Conservation (phyloP, 1,140 invertebrate species). For the Apocrypta bakeri region DNA sequence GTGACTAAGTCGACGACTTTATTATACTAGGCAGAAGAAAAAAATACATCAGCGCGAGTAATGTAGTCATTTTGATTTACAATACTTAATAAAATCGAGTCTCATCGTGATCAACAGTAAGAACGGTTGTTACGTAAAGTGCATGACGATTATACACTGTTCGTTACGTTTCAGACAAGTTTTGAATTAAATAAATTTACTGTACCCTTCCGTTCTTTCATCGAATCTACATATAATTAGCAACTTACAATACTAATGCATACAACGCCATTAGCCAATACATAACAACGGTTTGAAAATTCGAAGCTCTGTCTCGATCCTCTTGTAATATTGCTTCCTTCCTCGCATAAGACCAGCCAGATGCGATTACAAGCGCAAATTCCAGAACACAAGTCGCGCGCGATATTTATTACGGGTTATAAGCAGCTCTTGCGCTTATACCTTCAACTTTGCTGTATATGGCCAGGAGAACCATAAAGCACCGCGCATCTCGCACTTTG, state of each 20-base stretch:
- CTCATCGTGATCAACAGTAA: too few species aligned
- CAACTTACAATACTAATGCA: neutral
- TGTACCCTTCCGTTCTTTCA: too few species aligned
- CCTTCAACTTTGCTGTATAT: slow-evolving; percentile 17
- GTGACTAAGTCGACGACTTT: neutral
- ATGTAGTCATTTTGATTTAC: neutral
- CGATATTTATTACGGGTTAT: slow-evolving; percentile 42
- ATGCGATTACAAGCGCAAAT: slow-evolving; percentile 21
- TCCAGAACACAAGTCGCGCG: slow-evolving; percentile 24
- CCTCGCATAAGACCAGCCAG: neutral
- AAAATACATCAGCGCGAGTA: neutral
- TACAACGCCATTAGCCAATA: neutral
- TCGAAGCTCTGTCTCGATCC: neutral
- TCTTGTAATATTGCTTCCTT: slow-evolving; percentile 16
- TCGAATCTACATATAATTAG: neutral
- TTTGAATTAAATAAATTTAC: too few species aligned
- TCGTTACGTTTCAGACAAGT: too few species aligned
- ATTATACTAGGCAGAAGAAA: neutral
- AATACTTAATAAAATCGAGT: neutral
- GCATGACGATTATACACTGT: too few species aligned
- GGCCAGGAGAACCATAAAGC: slow-evolving; percentile 30
- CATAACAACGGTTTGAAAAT: slow-evolving; percentile 4
- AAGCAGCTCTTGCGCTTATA: neutral
- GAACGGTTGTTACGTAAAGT: too few species aligned
- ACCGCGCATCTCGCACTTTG: neutral